Conservation (phyloP, 2,113 vertebrate species). For the Strix uralensis region DNA sequence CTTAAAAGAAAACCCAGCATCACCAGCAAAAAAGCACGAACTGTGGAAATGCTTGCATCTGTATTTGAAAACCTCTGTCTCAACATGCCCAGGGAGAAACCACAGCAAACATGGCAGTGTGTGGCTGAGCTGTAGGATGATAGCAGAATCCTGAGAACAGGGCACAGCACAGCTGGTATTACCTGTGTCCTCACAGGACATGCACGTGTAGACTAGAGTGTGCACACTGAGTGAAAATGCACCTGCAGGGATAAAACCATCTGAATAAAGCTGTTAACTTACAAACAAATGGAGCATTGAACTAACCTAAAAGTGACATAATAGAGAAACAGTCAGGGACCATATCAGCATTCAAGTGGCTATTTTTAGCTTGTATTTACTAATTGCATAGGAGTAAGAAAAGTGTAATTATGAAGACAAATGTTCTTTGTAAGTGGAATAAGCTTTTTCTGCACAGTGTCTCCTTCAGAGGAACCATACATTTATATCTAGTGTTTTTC, state of each 20-base stretch:
- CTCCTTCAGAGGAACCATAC: conserved; percentile 9
- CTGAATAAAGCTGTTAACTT: not conserved
- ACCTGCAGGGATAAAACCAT: not conserved
- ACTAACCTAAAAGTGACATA: not conserved
- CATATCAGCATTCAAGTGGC: not conserved
- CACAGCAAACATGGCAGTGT: rapidly evolving
- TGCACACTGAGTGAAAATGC: not conserved
- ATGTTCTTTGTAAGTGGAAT: conserved; percentile 31
- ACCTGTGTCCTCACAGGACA: not conserved
- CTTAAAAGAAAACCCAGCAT: not conserved
- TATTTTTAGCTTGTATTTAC: conserved; percentile 40
- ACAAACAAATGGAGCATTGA: not conserved
- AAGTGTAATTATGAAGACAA: conserved; percentile 27
- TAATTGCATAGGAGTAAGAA: conserved; percentile 5
- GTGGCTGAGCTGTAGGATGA: not conserved
- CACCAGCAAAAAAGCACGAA: not conserved
- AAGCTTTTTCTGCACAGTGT: not conserved
- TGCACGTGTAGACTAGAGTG: rapidly evolving
- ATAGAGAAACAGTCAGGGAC: not conserved
- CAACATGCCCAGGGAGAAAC: not conserved
- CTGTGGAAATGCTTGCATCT: not conserved
- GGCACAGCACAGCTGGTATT: not conserved
- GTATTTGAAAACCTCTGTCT: not conserved
- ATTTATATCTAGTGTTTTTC: not conserved
- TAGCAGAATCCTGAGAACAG: not conserved